Evolutionary conservation across 1,140 invertebrate genomes (phyloP), one percentile per base, ranked within the genome.

Genomic region (Drosophila orosa): DNA sequence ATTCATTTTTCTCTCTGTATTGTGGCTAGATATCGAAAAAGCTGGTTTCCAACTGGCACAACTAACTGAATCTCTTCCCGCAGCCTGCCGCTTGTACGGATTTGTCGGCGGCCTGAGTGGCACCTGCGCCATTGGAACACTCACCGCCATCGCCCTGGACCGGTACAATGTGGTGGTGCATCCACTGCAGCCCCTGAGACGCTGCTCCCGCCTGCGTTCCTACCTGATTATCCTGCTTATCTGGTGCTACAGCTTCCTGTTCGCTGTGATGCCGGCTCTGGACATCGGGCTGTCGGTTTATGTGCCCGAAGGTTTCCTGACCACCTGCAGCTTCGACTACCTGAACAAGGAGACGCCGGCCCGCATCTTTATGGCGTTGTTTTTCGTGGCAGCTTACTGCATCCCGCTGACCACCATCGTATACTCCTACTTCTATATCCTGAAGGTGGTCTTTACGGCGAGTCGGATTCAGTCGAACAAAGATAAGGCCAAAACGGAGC

Each of bases 261-360:
- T 96, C 81, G 93, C 95, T 2, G 81, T 93, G 1, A 93, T 96
- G 48, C 96, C 96, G 0, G 93, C 96, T 0, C 80, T 95, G 40
- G 93, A 95, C 72, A 93, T 96, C 25, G 95, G 95, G 7, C 93
- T 96, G 13, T 95, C 95, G 5, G 93, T 93, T 6, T 97, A 97
- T 92, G 95, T 96, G 12, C 95, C 96, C 3, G 96, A 97, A 92
- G 96, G 95, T 7, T 96, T 94, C 68, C 92, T 97, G 48, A 96
- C 96, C 7, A 96, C 95, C 74, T 97, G 96, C 92, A 96, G 95
- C 67, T 97, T 96, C 74, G 96, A 97, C 84, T 97, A 97, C 79
- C 92, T 97, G 4, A 94, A 94, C 7, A 93, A 94, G 33, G 93
- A 94, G 72, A 69, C 82, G 1, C 84, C 90, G 3, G 93, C 93